Base-by-base conservation (phyloP, 1,140 invertebrate genomes). In the Asbolus verrucosus region DNA sequence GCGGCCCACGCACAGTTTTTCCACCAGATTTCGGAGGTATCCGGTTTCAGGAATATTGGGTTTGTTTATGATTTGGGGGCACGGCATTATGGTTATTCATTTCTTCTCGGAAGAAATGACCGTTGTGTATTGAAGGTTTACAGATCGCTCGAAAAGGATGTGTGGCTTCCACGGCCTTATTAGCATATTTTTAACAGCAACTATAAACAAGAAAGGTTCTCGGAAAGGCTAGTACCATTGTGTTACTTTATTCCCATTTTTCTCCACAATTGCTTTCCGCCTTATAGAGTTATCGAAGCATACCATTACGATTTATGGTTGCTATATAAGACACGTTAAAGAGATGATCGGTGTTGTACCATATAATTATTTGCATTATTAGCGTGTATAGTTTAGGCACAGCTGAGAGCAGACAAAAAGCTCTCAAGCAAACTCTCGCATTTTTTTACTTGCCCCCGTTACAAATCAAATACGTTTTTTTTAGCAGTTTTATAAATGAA, bases 341-440 rank as follows among this genome's bases (percentile, higher is more conserved):
- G 14, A 54, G 46, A 54, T 54, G 46, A 54, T 54, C 19, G 21
- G 18, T 27, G 13, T 27, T 54, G 21, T 24, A 54, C 24, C 46
- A 13, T 54, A 54, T 54, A 54, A 54, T 54, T 54, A 54, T 54
- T 54, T 54, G 27, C 21, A 11, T 54, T 54, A 54, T 54, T 54
- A 54, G 19, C 46, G 27, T 21, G 46, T 21, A 54, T n/a, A n/a
- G n/a, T 19, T 54, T 18, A 54, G 27, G 21, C 46, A 54, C 46
- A 11, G 46, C 46, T n/a, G n/a, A n/a, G n/a, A n/a, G n/a, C n/a
- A n/a, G n/a, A n/a, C n/a, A n/a, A n/a, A n/a, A n/a, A n/a, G n/a
- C n/a, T n/a, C n/a, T n/a, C n/a, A n/a, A n/a, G n/a, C n/a, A n/a
- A n/a, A n/a, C n/a, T n/a, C n/a, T n/a, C n/a, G n/a, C n/a, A n/a